These are phyloP conservation scores for Pipra filicauda DNA, from an alignment of 2,113 vertebrate species.

Conservation along the genomic window DNA sequence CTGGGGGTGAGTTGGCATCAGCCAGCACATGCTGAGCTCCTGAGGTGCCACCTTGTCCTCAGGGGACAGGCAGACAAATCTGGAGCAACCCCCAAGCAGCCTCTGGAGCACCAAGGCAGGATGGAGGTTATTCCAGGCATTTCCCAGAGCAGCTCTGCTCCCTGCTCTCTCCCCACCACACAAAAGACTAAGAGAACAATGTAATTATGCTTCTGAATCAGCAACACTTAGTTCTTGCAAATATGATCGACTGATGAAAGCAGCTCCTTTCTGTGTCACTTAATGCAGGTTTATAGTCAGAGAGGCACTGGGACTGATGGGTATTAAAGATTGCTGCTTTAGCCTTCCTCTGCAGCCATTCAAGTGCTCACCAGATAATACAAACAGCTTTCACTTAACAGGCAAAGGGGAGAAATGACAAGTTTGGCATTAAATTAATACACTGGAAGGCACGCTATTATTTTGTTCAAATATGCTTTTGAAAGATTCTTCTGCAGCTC, in stretches of 20 bases:
- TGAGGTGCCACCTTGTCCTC: background rate
- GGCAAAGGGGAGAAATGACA: background rate
- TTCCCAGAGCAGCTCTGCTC: background rate
- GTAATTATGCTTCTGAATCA: background rate
- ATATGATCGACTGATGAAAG: background rate
- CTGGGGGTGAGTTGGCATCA: background rate
- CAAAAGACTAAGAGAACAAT: background rate
- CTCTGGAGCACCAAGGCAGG: background rate
- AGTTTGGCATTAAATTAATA: background rate
- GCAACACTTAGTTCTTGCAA: background rate
- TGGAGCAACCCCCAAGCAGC: background rate
- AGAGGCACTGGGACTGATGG: background rate
- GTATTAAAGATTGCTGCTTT: background rate
- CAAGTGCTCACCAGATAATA: background rate
- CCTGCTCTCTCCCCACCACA: background rate
- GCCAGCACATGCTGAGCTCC: background rate
- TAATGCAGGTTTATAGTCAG: background rate
- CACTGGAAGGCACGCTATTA: background rate
- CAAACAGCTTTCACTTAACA: background rate
- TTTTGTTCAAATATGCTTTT: background rate
- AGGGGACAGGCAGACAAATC: background rate
- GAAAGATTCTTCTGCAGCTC: background rate
- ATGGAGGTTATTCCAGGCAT: background rate
- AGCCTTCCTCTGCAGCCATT: background rate
- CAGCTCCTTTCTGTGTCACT: background rate